Base-by-base conservation (phyloP, 1,140 invertebrate species). In the Lepidotrigona ventralis region DNA sequence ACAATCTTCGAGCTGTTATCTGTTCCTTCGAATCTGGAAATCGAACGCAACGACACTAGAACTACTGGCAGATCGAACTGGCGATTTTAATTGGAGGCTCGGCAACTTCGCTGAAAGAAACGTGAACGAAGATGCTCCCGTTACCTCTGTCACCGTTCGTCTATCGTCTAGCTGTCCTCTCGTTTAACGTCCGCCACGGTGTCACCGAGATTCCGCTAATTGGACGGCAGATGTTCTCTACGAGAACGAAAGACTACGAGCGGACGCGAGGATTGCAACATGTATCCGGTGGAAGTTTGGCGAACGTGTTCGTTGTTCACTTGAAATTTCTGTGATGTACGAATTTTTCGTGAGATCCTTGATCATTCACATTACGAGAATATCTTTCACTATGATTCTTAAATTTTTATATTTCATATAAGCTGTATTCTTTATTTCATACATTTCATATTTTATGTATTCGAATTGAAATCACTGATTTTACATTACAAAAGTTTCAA, bases 101-200 rank as follows among this genome's bases (percentile, higher is more conserved):
- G n/a, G n/a, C n/a, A n/a, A n/a, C n/a, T n/a, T n/a, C 29, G 69
- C 26, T 56, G 77, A 76, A 88, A 58, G 56, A 26, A 86, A 33
- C 73, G 51, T 51, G 46, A 83, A 68, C 56, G 58, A 83, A 83
- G 81, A 83, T 78, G 79, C 56, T 73, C 39, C 90, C 90, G 89
- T 92, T 91, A 92, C 86, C 85, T 91, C 93, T 92, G 92, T 93
- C 91, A 92, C 89, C 88, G 86, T 75, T 86, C 33, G 86, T 87
- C 80, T 74, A 86, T 88, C 83, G 75, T n/a, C n/a, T n/a, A n/a
- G n/a, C 74, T 76, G 23, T 77, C 33, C 66, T 89, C 78, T 80
- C 87, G 89, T 88, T 89, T 89, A 87, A 90, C 90, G 91, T 90
- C 85, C 64, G 73, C 80, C 86, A 83, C 73, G 11, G 75, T 86